Evolutionary conservation across 2,888 invertebrate genomes (phyloP).

Genomic region (Steinernema carpocapsae): DNA sequence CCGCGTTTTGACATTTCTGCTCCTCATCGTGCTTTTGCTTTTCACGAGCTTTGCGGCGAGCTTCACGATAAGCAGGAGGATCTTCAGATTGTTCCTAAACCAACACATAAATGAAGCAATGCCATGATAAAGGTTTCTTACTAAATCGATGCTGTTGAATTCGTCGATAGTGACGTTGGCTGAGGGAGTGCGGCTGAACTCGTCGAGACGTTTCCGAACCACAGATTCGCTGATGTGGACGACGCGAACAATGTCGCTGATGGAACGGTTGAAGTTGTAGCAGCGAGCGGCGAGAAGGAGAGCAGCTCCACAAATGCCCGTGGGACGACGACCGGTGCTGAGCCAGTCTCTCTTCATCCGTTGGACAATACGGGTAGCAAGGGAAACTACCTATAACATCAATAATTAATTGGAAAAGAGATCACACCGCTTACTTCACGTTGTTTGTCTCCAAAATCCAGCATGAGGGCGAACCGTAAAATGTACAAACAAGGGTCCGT

Average conservation of each 20-base stretch:
- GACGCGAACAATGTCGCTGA: conserved; percentile 64
- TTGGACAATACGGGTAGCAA: conserved; percentile 89
- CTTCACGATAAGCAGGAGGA: conserved; percentile 64
- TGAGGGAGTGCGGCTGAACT: conserved; percentile 95
- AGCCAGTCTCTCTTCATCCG: conserved; percentile 98
- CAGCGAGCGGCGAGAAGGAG: conserved; percentile 90
- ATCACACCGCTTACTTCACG: conserved; percentile 78
- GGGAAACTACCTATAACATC: conserved; percentile 79
- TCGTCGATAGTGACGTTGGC: conserved; percentile 92
- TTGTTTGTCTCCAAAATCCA: conserved; percentile 85
- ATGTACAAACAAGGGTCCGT: conserved; percentile 94
- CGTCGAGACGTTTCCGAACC: conserved; percentile 75
- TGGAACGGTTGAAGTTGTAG: conserved; percentile 74
- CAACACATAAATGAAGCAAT: background rate
- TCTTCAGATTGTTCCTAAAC: conserved; percentile 63
- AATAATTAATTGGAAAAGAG: background rate
- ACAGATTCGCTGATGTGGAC: conserved; percentile 68
- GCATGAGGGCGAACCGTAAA: conserved; percentile 87
- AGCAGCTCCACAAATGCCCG: conserved; percentile 96
- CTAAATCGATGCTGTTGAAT: conserved; percentile 93
- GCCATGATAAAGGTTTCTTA: conserved; percentile 73
- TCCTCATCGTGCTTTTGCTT: conserved; percentile 50
- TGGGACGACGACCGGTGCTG: conserved; percentile 91
- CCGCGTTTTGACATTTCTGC: conserved; percentile 39
- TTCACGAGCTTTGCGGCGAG: conserved; percentile 51